A percentile compares a stretch with the other conserved stretches of the same genome.
These are phyloP conservation scores for Leptinotarsa juncta DNA, from an alignment of 2,888 invertebrate genomes.

Conservation along the genomic window DNA sequence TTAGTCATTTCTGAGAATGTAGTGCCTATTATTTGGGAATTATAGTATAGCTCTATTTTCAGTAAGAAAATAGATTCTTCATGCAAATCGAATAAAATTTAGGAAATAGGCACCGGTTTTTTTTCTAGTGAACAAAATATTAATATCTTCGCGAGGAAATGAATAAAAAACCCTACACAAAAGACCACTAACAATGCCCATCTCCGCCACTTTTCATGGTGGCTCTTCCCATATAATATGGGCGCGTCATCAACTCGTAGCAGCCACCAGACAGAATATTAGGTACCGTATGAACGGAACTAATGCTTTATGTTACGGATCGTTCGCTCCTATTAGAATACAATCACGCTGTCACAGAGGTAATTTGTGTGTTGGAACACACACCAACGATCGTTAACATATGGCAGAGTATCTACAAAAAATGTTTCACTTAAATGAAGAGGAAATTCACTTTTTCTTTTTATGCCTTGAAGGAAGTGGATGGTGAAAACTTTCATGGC, in stretches of 20 bases:
- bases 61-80: no score
- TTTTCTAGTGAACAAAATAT: background rate
- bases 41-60: no score
- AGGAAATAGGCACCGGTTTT: background rate
- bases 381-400: constrained; percentile 17
- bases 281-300: constrained; percentile 56
- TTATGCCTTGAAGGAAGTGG: background rate
- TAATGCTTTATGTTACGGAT: constrained; percentile 60
- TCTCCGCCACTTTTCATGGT: constrained; percentile 6
- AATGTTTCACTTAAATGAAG: background rate
- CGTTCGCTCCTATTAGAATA: constrained; percentile 57
- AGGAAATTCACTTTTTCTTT: background rate
- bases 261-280: constrained; percentile 38
- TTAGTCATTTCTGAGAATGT: no score
- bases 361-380: constrained; percentile 51
- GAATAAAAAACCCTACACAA: background rate
- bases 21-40: no score
- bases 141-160: background rate
- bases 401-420: constrained; percentile 12
- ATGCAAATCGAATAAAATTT: no score
- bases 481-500: background rate
- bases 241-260: constrained; percentile 38
- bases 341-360: constrained; percentile 60
- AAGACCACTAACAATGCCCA: constrained; percentile 4
- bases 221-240: constrained; percentile 31